These are phyloP conservation scores for Ecliptopera silaceata DNA, from an alignment of 2,888 invertebrate genomes.

Conservation along the genomic window DNA sequence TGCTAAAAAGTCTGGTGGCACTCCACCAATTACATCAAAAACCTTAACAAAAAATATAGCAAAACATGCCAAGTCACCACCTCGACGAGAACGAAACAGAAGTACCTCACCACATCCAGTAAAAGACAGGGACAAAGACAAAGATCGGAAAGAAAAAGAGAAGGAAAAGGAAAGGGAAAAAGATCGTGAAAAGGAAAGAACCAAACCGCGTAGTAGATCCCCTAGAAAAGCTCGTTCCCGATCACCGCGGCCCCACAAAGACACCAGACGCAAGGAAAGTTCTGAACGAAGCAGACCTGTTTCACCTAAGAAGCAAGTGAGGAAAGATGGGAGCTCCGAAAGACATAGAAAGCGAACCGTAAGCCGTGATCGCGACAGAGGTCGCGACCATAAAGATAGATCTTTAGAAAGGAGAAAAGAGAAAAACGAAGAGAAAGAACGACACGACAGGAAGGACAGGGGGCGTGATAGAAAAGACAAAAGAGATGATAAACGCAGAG, in stretches of 20 bases:
- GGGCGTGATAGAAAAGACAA: conserved; percentile 85
- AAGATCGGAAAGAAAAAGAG: conserved; percentile 73
- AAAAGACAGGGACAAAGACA: conserved; percentile 78
- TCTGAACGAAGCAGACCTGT: conserved; percentile 77
- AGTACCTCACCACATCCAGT: conserved; percentile 67
- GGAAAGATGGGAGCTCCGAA: conserved; percentile 69
- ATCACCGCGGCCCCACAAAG: conserved; percentile 76
- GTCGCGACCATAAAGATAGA: conserved; percentile 76
- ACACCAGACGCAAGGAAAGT: conserved; percentile 72
- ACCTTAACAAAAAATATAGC: conserved; percentile 61
- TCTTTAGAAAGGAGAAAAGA: conserved; percentile 78
- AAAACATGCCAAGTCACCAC: conserved; percentile 76
- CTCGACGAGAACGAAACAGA: conserved; percentile 70
- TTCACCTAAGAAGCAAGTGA: conserved; percentile 73
- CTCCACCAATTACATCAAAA: conserved; percentile 77
- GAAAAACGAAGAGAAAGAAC: conserved; percentile 82
- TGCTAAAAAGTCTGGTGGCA: conserved; percentile 77
- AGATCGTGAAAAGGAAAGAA: conserved; percentile 77
- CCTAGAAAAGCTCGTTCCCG: conserved; percentile 74
- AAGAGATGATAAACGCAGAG: conserved; percentile 80
- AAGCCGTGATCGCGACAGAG: conserved; percentile 80
- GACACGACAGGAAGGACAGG: conserved; percentile 87
- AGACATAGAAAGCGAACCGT: conserved; percentile 69
- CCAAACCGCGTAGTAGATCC: conserved; percentile 76
- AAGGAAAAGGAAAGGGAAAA: conserved; percentile 75